Conservation (phyloP, 37 sponge, comb jelly and placozoan species). For the Diacarnus erythraeanus region DNA sequence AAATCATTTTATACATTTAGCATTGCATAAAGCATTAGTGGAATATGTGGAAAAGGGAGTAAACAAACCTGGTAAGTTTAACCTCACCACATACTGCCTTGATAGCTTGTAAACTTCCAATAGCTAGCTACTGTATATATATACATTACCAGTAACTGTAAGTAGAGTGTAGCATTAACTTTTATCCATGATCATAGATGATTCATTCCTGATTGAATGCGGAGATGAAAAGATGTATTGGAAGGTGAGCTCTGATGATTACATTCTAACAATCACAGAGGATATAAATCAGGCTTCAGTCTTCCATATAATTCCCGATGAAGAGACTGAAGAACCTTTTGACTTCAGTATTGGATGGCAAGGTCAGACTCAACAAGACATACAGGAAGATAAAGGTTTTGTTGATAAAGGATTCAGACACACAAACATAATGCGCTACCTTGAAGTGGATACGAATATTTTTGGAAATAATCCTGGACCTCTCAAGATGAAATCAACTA, state of each 20-base stretch:
- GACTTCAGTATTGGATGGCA: slow-evolving; percentile 33
- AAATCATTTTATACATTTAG: background rate
- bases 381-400: background rate
- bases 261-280: slow-evolving; percentile 4
- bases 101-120: no score
- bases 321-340: slow-evolving; percentile 8
- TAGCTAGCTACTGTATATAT: no score
- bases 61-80: slow-evolving; percentile 41
- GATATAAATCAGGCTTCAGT: slow-evolving; percentile 15
- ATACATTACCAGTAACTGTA: no score
- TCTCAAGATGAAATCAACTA: slow-evolving; percentile 14
- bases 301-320: slow-evolving; percentile 28
- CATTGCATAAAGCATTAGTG: slow-evolving; percentile 31
- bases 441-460: slow-evolving; percentile 4
- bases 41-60: slow-evolving; percentile 21
- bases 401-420: background rate
- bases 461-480: slow-evolving; percentile 24
- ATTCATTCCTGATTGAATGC: slow-evolving; percentile 32
- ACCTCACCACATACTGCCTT: no score
- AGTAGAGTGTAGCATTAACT: background rate
- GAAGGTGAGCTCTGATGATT: background rate
- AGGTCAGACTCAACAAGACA: background rate
- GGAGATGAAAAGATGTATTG: slow-evolving; percentile 13
- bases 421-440: slow-evolving; percentile 13
- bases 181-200: slow-evolving; percentile 17